Base-by-base conservation (phyloP, 2,113 vertebrate genomes). In the Mustela lutreola region DNA sequence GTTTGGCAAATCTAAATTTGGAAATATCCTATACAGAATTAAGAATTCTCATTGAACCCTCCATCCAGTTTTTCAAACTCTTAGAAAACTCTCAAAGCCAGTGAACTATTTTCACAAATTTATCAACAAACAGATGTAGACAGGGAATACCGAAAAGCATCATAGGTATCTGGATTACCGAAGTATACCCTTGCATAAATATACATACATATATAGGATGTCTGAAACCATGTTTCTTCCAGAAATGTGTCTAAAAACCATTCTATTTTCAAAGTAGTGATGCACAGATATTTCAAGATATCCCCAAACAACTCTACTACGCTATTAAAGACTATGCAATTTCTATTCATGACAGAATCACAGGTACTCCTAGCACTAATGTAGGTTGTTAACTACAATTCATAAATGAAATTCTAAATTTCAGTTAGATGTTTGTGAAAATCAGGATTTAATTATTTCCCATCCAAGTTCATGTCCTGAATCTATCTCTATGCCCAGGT, bases 21-120 rank as follows among this genome's bases (percentile, higher is more conserved):
- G 15, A 95, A 97, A 42, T 70, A 31, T 53, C 39, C 53, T 48
- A 24, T 14, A 56, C 45, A 65, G 22, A 80, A n/a, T 60, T 89
- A 81, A 85, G 63, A 89, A 79, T 89, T 90, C 87, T 81, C n/a
- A 33, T 65, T 75, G 65, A 94, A 78, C 24, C 15, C 73, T 65
- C 48, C 16, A 71, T 79, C 28, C 42, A 76, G 73, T 58, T 81
- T 92, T 88, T 45, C 45, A 84, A 56, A 80, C 56, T 78, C 89
- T 80, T 33, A 89, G 19, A 24, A 85, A 70, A 93, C 63, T 86
- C 84, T 62, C 48, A 91, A 95, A 95, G 87, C 70, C 53, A 84
- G 26, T 62, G 36, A 86, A 16, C 36, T 60, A 12, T 39, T 89
- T 94, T 93, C 39, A 71, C 63, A 80, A 88, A 42, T 70, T 48